Evolutionary conservation across 2,113 vertebrate genomes (phyloP), one percentile per base, ranked within the genome.

Genomic region (Paramisgurnus dabryanus): DNA sequence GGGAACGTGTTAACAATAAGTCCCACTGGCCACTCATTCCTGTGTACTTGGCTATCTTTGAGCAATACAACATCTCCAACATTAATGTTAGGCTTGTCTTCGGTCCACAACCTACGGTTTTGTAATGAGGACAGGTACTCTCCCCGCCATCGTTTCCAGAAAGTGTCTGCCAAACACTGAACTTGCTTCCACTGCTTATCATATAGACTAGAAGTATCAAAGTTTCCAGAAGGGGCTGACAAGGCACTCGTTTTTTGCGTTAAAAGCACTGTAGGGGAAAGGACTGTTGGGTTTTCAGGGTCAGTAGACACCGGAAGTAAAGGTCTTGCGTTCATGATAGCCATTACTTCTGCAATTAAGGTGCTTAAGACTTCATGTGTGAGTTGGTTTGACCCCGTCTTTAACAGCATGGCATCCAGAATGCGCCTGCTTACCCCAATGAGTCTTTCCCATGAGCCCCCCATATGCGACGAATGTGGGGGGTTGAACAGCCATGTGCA

Each of bases 141-240:
- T 7, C 15, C 79, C 13, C 45, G 10, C 79, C 83, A 86, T 45
- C 60, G 27, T 7, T 80, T 70, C 81, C 82, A 86, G 47, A 88
- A 86, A 0, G 65, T 80, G 17, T 80, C 64, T 6, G 79, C 64
- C 15, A 85, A 40, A 9, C 81, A 83, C 12, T 84, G 85, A 6
- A n/a, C 55, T 57, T 57, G 15, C 15, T 57, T 57, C 55, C 55
- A 57, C 4, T 57, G 55, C 17, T 2, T 34, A 11, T 84, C 83
- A 45, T 64, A 67, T 0, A 85, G 49, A 2, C 86, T 69, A 61
- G n/a, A 47, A 22, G 39, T 43, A 1, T 13, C 64, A 64, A 83
- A 87, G 10, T 82, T 53, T 22, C 22, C 22, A 22, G 22, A 22
- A 22, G 22, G 22, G 22, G 22, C 22, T 22, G 22, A 22, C 22